Conservation (phyloP, 2,113 vertebrate genomes). For the Ifrita kowaldi region DNA sequence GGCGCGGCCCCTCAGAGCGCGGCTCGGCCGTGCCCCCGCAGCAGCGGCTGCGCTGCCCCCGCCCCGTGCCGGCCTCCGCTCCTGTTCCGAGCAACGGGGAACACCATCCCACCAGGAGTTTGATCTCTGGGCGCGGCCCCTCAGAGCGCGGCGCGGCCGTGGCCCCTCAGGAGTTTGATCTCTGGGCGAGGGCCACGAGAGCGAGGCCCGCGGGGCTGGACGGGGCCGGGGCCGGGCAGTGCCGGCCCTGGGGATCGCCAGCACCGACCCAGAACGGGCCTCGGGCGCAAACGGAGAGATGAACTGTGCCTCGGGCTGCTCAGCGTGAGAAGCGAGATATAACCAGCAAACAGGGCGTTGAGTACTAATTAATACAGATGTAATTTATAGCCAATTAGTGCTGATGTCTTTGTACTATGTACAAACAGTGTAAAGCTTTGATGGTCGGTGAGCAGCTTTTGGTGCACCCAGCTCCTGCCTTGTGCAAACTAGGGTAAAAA, state of each 20-base stretch:
- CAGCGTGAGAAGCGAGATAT: too few species aligned
- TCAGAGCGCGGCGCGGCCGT: too few species aligned
- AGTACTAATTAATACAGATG: too few species aligned
- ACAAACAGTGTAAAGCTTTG: too few species aligned
- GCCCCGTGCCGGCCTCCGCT: neutral
- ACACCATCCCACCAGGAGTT: accelerated
- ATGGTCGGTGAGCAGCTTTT: neutral
- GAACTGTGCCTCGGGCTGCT: too few species aligned
- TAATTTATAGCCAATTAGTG: neutral
- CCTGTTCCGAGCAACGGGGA: too few species aligned
- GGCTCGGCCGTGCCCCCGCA: too few species aligned
- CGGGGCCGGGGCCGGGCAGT: neutral
- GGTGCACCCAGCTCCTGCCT: neutral
- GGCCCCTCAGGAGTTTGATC: too few species aligned
- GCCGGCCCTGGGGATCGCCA: neutral
- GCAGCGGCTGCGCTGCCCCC: neutral
- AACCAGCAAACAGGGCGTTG: too few species aligned
- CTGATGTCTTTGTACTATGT: too few species aligned
- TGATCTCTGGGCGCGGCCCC: too few species aligned
- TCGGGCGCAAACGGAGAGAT: neutral
- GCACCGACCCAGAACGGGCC: neutral
- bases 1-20: neutral
- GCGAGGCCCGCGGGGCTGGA: neutral
- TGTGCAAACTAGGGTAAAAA: neutral
- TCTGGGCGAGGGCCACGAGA: neutral